Evolutionary conservation across 2,113 vertebrate genomes (phyloP).

Genomic region (Patagioenas fasciata): DNA sequence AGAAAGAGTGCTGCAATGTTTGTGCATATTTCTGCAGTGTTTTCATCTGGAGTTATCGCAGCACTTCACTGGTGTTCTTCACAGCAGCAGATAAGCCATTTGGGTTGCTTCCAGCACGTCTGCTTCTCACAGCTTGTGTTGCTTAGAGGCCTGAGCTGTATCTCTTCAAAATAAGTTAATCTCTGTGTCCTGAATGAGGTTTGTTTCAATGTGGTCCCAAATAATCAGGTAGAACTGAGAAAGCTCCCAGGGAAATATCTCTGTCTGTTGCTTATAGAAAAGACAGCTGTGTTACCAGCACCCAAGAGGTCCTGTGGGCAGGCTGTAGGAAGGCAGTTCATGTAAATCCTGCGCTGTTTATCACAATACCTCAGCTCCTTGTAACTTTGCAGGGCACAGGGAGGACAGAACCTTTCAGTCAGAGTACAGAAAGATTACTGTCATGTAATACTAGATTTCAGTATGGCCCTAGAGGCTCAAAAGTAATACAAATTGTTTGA

Average conservation of each 20-base stretch:
- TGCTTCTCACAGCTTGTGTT: not conserved
- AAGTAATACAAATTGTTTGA: not conserved
- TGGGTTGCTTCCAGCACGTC: not conserved
- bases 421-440: not conserved
- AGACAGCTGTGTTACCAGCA: not conserved
- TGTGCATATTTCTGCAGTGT: not conserved
- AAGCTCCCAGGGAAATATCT: not conserved
- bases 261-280: not conserved
- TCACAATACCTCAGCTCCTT: not conserved
- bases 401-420: not conserved
- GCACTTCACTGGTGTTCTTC: not conserved
- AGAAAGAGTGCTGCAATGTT: not conserved
- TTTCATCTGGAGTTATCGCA: not conserved
- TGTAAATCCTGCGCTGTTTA: not conserved
- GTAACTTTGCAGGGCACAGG: not conserved
- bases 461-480: not conserved
- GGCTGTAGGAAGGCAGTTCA: not conserved
- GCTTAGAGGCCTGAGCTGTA: not conserved
- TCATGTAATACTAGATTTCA: not conserved
- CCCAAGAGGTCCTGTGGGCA: not conserved
- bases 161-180: not conserved
- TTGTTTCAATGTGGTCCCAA: not conserved
- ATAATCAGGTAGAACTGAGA: not conserved
- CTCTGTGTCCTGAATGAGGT: not conserved
- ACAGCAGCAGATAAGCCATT: not conserved